Percentiles rank a stretch among this genome's conserved stretches.
Evolutionary conservation across 2,113 vertebrate genomes (phyloP).

Genomic region (Neomonachus schauinslandi): DNA sequence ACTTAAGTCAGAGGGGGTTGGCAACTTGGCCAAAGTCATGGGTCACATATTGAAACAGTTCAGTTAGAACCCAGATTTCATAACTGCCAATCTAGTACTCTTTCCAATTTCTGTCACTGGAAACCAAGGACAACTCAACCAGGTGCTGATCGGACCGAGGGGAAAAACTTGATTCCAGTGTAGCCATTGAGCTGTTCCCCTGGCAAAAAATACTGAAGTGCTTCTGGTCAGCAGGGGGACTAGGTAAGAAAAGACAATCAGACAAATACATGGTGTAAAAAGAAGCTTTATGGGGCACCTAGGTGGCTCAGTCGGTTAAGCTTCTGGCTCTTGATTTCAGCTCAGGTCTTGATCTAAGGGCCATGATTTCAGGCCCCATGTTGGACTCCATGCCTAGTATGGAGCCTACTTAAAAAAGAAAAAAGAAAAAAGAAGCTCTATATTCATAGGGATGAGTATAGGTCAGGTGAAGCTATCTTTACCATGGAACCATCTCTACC

Average conservation of each 20-base stretch:
- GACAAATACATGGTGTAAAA: neutral
- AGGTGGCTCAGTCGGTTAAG: neutral
- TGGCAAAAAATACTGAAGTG: neutral
- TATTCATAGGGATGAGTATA: neutral
- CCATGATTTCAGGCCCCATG: neutral
- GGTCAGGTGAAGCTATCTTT: neutral
- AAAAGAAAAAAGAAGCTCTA: neutral
- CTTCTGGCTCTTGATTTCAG: neutral
- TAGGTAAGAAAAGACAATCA: neutral
- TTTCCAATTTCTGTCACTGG: neutral
- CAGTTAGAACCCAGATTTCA: neutral
- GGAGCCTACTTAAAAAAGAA: neutral
- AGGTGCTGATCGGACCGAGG: neutral
- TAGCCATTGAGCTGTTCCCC: neutral
- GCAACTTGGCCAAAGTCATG: neutral
- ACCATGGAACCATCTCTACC: neutral
- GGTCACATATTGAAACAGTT: neutral
- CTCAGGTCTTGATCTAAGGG: neutral
- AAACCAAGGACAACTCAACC: neutral
- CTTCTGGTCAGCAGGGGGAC: fast-evolving
- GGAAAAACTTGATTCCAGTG: neutral
- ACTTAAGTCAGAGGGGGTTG: neutral
- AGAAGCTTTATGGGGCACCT: neutral
- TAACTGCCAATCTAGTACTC: neutral
- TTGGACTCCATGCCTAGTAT: neutral